These are phyloP conservation scores for Lasioglossum morio DNA, from an alignment of 2,888 invertebrate species.

Conservation along the genomic window DNA sequence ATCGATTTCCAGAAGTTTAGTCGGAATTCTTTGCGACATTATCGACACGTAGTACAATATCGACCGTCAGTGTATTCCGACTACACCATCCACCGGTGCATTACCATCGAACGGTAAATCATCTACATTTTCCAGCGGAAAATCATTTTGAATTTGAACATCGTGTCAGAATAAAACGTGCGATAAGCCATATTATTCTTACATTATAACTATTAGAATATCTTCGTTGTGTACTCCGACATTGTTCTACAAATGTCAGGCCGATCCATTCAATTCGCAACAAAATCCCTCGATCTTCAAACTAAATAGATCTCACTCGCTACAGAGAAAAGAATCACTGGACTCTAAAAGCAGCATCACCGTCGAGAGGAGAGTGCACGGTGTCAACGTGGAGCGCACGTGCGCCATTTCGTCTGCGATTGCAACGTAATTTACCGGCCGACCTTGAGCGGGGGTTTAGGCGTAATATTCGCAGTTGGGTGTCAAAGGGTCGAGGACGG, in stretches of 20 bases:
- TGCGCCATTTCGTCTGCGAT: slow-evolving; percentile 17
- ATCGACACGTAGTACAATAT: background rate
- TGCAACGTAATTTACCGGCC: slow-evolving; percentile 17
- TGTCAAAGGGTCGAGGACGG: slow-evolving; percentile 37
- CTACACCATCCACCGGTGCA: background rate
- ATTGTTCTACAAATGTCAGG: background rate
- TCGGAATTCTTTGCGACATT: background rate
- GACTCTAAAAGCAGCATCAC: background rate
- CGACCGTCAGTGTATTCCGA: background rate
- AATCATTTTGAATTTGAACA: background rate
- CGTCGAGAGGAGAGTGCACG: background rate
- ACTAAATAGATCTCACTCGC: background rate
- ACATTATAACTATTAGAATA: background rate
- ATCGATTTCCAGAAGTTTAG: too few species aligned
- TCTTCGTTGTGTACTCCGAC: background rate
- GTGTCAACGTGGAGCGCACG: slow-evolving; percentile 30
- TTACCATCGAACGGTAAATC: background rate
- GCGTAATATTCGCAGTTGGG: slow-evolving; percentile 14
- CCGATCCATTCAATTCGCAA: too few species aligned
- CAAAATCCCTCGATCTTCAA: background rate
- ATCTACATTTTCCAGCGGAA: too few species aligned
- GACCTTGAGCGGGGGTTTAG: slow-evolving; percentile 47
- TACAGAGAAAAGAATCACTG: background rate
- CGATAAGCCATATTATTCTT: background rate
- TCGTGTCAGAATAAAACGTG: background rate